Evolutionary conservation across 2,888 invertebrate species (phyloP).

Genomic region (Drosophila greeni): DNA sequence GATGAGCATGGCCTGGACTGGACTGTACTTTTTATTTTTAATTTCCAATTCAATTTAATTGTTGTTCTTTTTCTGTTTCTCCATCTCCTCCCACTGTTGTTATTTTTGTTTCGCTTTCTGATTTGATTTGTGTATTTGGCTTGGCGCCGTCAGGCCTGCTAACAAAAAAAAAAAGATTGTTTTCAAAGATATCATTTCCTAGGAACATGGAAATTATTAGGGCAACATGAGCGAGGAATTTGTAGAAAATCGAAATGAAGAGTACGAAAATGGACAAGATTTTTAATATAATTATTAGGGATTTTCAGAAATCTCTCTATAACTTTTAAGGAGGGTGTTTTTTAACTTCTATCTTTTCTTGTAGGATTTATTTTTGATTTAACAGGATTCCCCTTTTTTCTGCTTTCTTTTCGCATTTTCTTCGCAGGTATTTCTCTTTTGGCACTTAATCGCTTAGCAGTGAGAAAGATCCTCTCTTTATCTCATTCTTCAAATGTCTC

Average conservation of each 20-base stretch:
- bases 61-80: slow-evolving; percentile 24
- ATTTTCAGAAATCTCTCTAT: not conserved
- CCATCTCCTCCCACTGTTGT: slow-evolving; percentile 11
- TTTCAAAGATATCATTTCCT: slow-evolving; percentile 14
- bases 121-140: slow-evolving; percentile 25
- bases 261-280: not conserved
- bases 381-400: not conserved
- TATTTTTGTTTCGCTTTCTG: slow-evolving; percentile 25
- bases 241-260: not conserved
- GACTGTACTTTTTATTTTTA: slow-evolving; percentile 37
- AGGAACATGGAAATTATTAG: slow-evolving; percentile 1
- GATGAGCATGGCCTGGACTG: slow-evolving; percentile 2
- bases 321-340: not conserved
- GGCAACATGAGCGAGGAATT: not conserved
- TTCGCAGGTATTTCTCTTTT: not conserved
- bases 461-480: slow-evolving; percentile 17
- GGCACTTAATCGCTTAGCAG: not conserved
- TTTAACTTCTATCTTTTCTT: not conserved
- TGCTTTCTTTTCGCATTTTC: not conserved
- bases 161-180: not conserved
- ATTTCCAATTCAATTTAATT: slow-evolving; percentile 42
- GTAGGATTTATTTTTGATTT: not conserved
- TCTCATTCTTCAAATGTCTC: not conserved
- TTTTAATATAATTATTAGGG: not conserved
- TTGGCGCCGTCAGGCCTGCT: slow-evolving; percentile 35